These are phyloP conservation scores for Catostomus latipinnis DNA, from an alignment of 2,797 vertebrate genomes.

Conservation along the genomic window DNA sequence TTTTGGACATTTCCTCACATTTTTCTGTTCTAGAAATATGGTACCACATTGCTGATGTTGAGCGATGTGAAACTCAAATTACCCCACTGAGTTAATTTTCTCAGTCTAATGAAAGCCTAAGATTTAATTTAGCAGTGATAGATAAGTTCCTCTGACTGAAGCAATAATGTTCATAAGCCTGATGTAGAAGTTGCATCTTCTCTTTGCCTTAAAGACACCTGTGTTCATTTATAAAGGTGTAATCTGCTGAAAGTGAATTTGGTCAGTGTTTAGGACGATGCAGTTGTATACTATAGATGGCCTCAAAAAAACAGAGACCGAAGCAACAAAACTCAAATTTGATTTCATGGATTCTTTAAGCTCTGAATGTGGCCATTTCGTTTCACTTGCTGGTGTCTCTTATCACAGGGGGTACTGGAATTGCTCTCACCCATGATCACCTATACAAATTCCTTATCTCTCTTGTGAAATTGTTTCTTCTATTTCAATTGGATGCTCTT, in stretches of 20 bases:
- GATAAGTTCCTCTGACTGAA: conserved; percentile 45
- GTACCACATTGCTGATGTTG: background rate
- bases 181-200: conserved; percentile 39
- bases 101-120: conserved; percentile 50
- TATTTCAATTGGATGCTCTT: conserved; percentile 18
- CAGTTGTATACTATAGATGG: too few species aligned
- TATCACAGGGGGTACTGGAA: conserved; percentile 43
- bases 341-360: background rate
- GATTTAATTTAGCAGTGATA: conserved; percentile 48
- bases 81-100: conserved; percentile 44
- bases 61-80: conserved; percentile 40
- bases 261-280: too few species aligned
- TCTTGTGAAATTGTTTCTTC: conserved; percentile 27
- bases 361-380: conserved; percentile 33
- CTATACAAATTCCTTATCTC: conserved; percentile 36
- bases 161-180: conserved; percentile 44
- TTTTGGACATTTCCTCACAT: conserved; percentile 19
- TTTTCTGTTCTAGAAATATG: conserved; percentile 12
- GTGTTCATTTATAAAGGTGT: too few species aligned
- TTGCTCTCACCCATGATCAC: conserved; percentile 44
- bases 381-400: conserved; percentile 25
- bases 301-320: too few species aligned
- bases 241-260: too few species aligned
- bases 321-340: too few species aligned
- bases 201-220: background rate